Evolutionary conservation across 1,140 invertebrate genomes (phyloP), one percentile per base, ranked within the genome.

Genomic region (Penaeus chinensis): DNA sequence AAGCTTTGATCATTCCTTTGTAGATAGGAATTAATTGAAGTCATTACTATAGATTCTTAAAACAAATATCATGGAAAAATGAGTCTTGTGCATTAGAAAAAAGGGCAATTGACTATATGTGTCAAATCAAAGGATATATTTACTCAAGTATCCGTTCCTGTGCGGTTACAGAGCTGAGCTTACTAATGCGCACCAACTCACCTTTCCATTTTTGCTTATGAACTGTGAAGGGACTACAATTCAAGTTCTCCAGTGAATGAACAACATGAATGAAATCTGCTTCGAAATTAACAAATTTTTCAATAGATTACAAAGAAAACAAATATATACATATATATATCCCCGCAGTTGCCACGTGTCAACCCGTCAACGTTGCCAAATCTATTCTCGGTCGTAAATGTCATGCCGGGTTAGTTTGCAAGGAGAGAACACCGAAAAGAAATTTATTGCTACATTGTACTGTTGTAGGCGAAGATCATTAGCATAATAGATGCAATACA

Each of bases 41-140:
- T 82, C 86, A 87, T 81, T 87, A 62, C 76, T 82, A 87, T 87
- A 87, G 86, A 83, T 87, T 87, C 80, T 87, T 77, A 71, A 87
- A 54, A 54, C 54, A 54, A 54, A 54, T 77, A 77, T 65, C 80
- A 87, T 87, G 86, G 78, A 66, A 78, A 82, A 83, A 87, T 87
- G 81, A 87, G 86, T 85, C 78, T 11, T 77, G 74, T 77, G 74
- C 74, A 47, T 22, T 77, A 37, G 47, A 37, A 77, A 27, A 77
- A 37, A 47, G 32, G 74, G 19, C 47, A 37, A 27, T 37, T 20
- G 47, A 27, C 74, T 37, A 37, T 47, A 47, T 37, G 47, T 47
- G 47, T 20, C 74, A 77, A 20, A 27, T 37, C n/a, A 77, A 27
- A 77, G 47, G 27, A 37, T 27, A 20, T 37, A 37, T 37, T 37